These are phyloP conservation scores for Drosophila nebulosa DNA, from an alignment of 1,140 invertebrate species.

Conservation along the genomic window DNA sequence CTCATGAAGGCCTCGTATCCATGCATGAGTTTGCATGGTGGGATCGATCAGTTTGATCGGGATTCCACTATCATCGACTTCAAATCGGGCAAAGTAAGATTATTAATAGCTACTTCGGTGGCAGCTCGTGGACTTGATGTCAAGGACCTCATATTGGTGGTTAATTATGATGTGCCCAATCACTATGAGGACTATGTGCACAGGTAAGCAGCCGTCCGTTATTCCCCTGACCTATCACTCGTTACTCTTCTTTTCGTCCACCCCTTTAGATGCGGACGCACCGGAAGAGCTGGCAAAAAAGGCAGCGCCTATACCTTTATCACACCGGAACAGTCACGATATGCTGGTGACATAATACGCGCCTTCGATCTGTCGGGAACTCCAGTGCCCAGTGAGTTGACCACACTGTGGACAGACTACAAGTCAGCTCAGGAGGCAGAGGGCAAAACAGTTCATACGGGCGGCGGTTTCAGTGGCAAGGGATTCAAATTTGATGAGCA, in stretches of 20 bases:
- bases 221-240: background rate
- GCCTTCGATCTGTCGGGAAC: conserved; percentile 93
- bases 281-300: conserved; percentile 97
- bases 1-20: conserved; percentile 98
- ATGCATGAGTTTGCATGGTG: conserved; percentile 98
- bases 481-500: conserved; percentile 99
- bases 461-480: conserved; percentile 97
- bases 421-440: conserved; percentile 93
- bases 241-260: background rate
- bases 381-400: conserved; percentile 88
- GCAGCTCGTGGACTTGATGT: conserved; percentile 98
- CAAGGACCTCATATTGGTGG: conserved; percentile 97
- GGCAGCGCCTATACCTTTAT: conserved; percentile 98
- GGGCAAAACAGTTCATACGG: conserved; percentile 95
- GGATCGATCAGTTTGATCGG: conserved; percentile 99
- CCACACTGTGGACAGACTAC: conserved; percentile 93
- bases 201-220: conserved; percentile 65
- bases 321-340: conserved; percentile 95
- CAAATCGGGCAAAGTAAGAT: conserved; percentile 94
- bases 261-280: conserved; percentile 95
- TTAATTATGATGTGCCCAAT: conserved; percentile 99
- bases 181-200: conserved; percentile 99
- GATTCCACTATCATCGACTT: conserved; percentile 99
- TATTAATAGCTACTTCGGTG: conserved; percentile 96
- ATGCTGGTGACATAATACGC: conserved; percentile 95